phyloP scores from a whole-genome alignment of 2,888 invertebrate genomes.

The Amiota mariae region DNA sequence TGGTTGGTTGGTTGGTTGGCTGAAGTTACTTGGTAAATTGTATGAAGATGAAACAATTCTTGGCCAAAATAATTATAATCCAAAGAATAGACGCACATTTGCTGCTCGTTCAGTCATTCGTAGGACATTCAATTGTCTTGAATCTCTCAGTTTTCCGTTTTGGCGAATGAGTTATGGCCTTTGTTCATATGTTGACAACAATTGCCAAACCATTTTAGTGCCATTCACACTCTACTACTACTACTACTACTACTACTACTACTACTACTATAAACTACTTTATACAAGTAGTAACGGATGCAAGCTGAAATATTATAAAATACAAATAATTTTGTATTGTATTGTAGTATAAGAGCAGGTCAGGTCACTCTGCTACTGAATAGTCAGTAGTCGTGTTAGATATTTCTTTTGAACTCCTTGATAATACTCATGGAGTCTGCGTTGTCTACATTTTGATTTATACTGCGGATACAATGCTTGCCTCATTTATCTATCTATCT shows the following conservation, averaged over 20 bases:
- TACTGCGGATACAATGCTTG: conserved; percentile 63
- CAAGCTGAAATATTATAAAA: too few species aligned
- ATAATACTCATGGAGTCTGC: neutral
- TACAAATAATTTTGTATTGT: neutral
- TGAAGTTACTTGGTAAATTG: too few species aligned
- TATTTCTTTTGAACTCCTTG: neutral
- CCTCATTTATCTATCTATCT: too few species aligned
- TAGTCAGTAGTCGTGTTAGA: neutral
- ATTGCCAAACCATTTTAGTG: neutral
- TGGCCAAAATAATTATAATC: neutral
- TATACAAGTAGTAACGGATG: too few species aligned
- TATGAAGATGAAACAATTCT: neutral
- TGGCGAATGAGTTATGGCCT: conserved; percentile 18
- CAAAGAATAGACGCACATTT: too few species aligned
- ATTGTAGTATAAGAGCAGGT: neutral
- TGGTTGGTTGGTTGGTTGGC: too few species aligned
- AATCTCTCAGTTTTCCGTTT: conserved; percentile 14
- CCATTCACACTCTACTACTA: neutral
- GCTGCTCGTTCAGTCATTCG: neutral
- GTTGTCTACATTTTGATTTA: conserved; percentile 56
- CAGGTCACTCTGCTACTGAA: neutral
- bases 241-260: too few species aligned
- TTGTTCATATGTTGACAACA: conserved; percentile 8
- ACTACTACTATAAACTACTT: too few species aligned
- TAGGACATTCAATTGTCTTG: conserved; percentile 18